Evolutionary conservation across 2,797 vertebrate genomes (phyloP).

Genomic region (Gallinago stenura): DNA sequence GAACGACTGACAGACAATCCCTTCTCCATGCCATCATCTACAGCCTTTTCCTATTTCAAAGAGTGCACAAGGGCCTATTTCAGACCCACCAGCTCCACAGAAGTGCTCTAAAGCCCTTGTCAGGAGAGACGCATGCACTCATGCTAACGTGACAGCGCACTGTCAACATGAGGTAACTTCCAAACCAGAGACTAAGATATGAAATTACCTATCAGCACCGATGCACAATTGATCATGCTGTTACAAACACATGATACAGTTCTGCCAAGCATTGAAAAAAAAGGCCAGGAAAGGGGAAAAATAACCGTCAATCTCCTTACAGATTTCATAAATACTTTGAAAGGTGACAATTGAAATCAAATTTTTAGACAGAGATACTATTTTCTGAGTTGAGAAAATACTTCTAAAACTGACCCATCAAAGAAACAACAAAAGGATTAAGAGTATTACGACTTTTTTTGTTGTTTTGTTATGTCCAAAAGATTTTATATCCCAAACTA

Average conservation of each 20-base stretch:
- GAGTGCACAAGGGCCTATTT: not conserved
- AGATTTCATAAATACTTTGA: not conserved
- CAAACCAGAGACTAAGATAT: not conserved
- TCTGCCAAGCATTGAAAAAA: not conserved
- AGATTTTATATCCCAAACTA: not conserved
- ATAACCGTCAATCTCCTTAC: not conserved
- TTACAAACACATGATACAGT: not conserved
- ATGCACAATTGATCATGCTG: not conserved
- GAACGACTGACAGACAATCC: not conserved
- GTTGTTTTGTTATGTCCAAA: not conserved
- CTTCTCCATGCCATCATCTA: not conserved
- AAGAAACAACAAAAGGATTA: not conserved
- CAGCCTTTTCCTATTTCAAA: not conserved
- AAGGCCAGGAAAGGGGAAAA: conserved; percentile 10
- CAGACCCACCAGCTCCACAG: not conserved
- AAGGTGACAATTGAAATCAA: not conserved
- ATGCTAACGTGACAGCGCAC: not conserved
- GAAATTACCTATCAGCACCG: not conserved
- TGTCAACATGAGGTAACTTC: not conserved
- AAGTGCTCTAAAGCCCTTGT: not conserved
- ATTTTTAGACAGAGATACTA: not conserved
- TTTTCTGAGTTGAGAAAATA: not conserved
- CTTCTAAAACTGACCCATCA: not conserved
- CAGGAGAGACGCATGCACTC: not conserved
- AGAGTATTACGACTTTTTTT: not conserved